These are phyloP conservation scores for Nesospiza acunhae DNA, from an alignment of 2,113 vertebrate species.

Conservation along the genomic window DNA sequence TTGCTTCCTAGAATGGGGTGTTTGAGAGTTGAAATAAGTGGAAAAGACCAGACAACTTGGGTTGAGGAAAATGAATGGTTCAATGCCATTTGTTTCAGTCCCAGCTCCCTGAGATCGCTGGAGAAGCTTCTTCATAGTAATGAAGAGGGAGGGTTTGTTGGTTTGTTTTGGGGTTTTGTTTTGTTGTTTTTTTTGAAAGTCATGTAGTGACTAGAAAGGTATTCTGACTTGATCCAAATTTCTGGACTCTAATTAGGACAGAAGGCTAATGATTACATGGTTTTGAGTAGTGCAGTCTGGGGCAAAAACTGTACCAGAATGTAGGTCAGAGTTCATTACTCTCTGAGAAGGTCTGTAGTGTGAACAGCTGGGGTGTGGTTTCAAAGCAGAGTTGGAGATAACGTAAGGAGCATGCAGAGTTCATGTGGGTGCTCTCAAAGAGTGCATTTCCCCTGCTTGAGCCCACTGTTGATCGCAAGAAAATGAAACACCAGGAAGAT, in stretches of 20 bases:
- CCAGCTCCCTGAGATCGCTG: neutral
- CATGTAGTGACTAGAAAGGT: neutral
- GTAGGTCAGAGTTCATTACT: neutral
- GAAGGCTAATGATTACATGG: neutral
- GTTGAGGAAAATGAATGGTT: fast-evolving
- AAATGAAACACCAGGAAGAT: neutral
- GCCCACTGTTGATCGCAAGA: neutral
- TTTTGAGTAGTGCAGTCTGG: neutral
- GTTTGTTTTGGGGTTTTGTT: neutral
- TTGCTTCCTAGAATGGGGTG: neutral
- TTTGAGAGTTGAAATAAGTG: neutral
- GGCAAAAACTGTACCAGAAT: neutral
- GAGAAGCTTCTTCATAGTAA: neutral
- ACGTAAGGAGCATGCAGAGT: fast-evolving
- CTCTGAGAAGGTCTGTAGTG: neutral
- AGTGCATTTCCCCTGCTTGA: neutral
- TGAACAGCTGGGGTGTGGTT: neutral
- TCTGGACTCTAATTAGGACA: neutral
- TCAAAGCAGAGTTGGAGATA: neutral
- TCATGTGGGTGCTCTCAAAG: neutral
- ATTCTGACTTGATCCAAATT: neutral
- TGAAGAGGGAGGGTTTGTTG: neutral
- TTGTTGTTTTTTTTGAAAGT: neutral
- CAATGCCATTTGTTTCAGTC: neutral
- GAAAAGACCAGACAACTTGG: neutral